These are phyloP conservation scores for Pachyramphus minor DNA, from an alignment of 2,113 vertebrate species.

Conservation along the genomic window DNA sequence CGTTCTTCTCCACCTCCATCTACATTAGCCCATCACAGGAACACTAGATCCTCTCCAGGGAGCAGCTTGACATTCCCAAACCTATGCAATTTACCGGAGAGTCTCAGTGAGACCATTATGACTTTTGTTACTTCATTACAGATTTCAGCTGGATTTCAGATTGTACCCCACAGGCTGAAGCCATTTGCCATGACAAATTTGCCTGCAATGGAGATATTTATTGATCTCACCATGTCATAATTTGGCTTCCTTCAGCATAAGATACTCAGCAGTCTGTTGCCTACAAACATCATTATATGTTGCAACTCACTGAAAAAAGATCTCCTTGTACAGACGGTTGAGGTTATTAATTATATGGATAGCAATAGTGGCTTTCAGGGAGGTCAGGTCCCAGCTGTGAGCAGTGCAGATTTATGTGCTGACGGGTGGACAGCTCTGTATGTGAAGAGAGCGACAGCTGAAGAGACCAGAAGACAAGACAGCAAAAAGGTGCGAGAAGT, in stretches of 20 bases:
- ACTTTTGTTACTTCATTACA: background rate
- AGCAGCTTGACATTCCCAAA: background rate
- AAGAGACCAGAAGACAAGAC: background rate
- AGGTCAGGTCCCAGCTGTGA: background rate
- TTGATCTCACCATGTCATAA: background rate
- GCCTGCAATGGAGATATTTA: background rate
- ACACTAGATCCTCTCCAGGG: background rate
- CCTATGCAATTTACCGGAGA: background rate
- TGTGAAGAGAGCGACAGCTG: background rate
- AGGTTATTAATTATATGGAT: background rate
- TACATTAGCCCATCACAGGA: background rate
- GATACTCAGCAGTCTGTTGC: background rate
- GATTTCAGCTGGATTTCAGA: background rate
- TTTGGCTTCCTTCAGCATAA: background rate
- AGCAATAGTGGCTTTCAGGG: background rate
- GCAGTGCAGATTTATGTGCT: background rate
- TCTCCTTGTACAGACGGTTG: background rate
- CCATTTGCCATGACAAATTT: background rate
- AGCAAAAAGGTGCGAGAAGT: background rate
- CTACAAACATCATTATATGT: background rate
- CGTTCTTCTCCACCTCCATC: background rate
- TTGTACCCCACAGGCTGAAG: background rate
- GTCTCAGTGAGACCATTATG: background rate
- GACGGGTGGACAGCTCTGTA: background rate
- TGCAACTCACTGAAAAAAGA: background rate